Evolutionary conservation across 1,140 invertebrate species (phyloP).

Genomic region (Steinernema khuongi): DNA sequence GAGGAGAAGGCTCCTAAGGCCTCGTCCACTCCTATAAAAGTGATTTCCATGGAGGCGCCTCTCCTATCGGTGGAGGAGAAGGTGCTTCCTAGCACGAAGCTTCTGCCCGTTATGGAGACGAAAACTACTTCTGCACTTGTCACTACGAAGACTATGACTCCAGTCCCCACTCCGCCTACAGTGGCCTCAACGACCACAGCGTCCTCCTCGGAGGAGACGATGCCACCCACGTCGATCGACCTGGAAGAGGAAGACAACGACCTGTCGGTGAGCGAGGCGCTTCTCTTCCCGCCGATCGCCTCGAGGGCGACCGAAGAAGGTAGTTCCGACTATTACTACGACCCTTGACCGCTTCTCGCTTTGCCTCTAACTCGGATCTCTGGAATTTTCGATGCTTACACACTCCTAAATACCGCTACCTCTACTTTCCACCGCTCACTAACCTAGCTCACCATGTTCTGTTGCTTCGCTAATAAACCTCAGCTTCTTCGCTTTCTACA

Average conservation of each 20-base stretch:
- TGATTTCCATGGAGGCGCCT: neutral
- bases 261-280: neutral
- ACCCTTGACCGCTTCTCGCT: neutral
- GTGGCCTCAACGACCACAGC: neutral
- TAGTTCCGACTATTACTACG: slow-evolving; percentile 11
- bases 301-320: slow-evolving; percentile 1
- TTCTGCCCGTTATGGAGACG: neutral
- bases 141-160: neutral
- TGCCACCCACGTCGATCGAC: slow-evolving; percentile 8
- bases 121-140: neutral
- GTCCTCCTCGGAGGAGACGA: neutral
- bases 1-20: neutral
- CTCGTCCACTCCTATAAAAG: neutral
- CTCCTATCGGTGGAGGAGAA: neutral
- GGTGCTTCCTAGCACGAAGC: neutral
- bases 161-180: neutral
- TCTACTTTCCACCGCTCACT: too few species aligned
- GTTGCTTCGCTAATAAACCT: too few species aligned
- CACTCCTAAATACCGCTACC: too few species aligned
- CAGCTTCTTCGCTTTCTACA: too few species aligned
- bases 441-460: too few species aligned
- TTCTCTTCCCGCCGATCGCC: slow-evolving; percentile 8
- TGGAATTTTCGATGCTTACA: too few species aligned
- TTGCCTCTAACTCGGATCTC: neutral
- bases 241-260: neutral